These are phyloP conservation scores for Leuciscus waleckii DNA, from an alignment of 2,797 vertebrate species.

Conservation along the genomic window DNA sequence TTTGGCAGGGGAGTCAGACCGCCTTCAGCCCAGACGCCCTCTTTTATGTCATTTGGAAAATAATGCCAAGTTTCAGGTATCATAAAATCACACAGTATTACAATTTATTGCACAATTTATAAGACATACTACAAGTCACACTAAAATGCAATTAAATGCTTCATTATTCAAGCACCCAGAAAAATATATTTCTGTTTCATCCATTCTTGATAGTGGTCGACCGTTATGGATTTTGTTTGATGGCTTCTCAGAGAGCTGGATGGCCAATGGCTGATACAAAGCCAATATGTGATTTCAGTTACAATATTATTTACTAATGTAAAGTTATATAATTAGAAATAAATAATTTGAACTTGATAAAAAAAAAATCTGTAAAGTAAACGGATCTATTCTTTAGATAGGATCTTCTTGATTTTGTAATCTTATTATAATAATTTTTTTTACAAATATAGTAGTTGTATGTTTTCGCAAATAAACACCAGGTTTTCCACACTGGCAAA, in stretches of 20 bases:
- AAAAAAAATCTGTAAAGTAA: neutral
- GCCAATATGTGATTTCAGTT: neutral
- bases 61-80: conserved; percentile 99
- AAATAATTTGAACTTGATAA: neutral
- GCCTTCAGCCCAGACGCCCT: conserved; percentile 98
- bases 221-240: neutral
- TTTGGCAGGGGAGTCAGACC: conserved; percentile 96
- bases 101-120: neutral
- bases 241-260: neutral
- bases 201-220: neutral
- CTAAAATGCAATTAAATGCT: neutral
- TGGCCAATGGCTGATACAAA: neutral
- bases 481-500: no score
- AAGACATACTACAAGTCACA: neutral
- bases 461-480: no score
- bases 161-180: neutral
- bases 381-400: neutral
- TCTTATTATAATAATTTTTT: neutral
- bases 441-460: neutral
- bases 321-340: neutral
- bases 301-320: neutral
- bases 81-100: neutral
- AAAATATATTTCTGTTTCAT: neutral
- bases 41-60: conserved; percentile 99
- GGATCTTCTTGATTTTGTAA: neutral